phyloP scores from a whole-genome alignment of 2,113 vertebrate genomes.

The Hyla sarda region DNA sequence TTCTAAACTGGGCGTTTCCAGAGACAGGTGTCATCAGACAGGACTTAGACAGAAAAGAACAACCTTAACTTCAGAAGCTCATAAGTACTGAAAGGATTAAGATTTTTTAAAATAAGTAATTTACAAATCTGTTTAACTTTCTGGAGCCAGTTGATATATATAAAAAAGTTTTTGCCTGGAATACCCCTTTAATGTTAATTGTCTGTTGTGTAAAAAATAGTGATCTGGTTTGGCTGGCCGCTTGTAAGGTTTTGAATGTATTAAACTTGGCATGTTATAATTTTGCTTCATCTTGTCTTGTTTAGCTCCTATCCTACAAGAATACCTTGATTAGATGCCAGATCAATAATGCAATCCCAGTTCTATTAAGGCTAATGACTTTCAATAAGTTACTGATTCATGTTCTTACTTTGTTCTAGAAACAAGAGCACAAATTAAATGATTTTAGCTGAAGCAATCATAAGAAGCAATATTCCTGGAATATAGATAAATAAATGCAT shows the following conservation, averaged over 20 bases:
- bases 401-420: constrained; percentile 47
- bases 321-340: constrained; percentile 29
- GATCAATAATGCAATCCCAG: constrained; percentile 55
- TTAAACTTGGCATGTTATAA: not conserved
- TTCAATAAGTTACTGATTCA: constrained; percentile 45
- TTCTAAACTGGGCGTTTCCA: too few species aligned
- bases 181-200: too few species aligned
- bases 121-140: too few species aligned
- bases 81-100: too few species aligned
- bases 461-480: constrained; percentile 19
- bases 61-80: too few species aligned
- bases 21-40: too few species aligned
- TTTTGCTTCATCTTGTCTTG: not conserved
- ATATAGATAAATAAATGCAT: constrained; percentile 27
- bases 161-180: too few species aligned
- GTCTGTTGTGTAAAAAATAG: not conserved
- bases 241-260: constrained; percentile 31
- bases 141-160: too few species aligned
- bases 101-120: too few species aligned
- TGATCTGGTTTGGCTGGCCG: not conserved
- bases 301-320: constrained; percentile 9
- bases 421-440: constrained; percentile 28
- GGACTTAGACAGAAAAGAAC: too few species aligned
- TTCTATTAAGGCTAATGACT: constrained; percentile 49
- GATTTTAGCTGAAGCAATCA: constrained; percentile 20